Evolutionary conservation across 1,140 invertebrate genomes (phyloP), one percentile per base, ranked within the genome.

Genomic region (Hyles euphorbiae): DNA sequence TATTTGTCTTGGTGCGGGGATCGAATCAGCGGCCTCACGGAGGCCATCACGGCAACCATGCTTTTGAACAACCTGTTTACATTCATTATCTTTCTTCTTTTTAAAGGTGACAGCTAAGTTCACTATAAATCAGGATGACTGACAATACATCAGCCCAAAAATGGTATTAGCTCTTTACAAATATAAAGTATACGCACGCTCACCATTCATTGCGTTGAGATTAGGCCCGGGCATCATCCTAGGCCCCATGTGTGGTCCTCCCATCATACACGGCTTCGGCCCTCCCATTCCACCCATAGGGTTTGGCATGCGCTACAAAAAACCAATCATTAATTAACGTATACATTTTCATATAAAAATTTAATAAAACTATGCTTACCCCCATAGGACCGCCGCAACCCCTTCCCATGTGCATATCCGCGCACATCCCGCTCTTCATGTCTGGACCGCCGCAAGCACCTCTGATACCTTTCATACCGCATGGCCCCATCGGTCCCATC

Each of bases 221-320:
- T 89, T 89, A 58, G 89, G 83, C 53, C 89, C 89, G 0, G 86
- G 84, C 87, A 90, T 90, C 87, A 90, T 90, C 58, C 89, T 76
- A 0, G 89, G 87, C 57, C 87, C 87, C 86, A 88, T 88, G 60
- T 88, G 85, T 32, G 85, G 85, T 56, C 82, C 82, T 6, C 85
- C 83, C 87, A 89, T 89, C 89, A 90, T 90, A 64, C 89, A 90
- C 3, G 78, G 82, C 63, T 88, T 88, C 63, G 82, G 83, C 12
- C 81, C 83, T 46, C 85, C 83, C 89, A 90, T 90, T 11, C 84
- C 87, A 5, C 83, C 86, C 89, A 90, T 90, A 1, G 89, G 88
- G 53, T 89, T 89, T 8, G 84, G 87, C 84, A 89, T 88, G 12
- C 88, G 81, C 85, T 89, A 58, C 48, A 85, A 88, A 62, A 58